phyloP scores from a whole-genome alignment of 2,797 vertebrate genomes.

The Hypotaenidia philippensis region DNA sequence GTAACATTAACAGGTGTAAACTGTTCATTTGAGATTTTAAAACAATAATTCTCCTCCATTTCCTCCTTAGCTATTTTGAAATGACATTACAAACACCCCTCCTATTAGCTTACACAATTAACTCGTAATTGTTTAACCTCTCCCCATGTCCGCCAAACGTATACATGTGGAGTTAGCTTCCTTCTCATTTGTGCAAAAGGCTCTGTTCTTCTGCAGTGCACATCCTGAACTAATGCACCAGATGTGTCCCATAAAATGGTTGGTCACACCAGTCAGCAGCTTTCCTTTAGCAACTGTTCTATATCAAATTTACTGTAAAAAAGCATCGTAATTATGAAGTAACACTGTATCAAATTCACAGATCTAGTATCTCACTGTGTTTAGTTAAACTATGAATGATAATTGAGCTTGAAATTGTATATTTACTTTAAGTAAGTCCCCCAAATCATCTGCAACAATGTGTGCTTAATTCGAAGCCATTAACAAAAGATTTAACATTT shows the following conservation, averaged over 20 bases:
- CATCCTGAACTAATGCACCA: slow-evolving; percentile 84
- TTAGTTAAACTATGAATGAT: slow-evolving; percentile 74
- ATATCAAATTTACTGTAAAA: slow-evolving; percentile 84
- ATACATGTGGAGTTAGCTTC: slow-evolving; percentile 76
- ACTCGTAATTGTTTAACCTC: slow-evolving; percentile 71
- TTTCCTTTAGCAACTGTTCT: slow-evolving; percentile 83
- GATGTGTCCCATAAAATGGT: slow-evolving; percentile 84
- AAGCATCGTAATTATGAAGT: slow-evolving; percentile 80
- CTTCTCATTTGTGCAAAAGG: slow-evolving; percentile 71
- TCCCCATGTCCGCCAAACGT: slow-evolving; percentile 54
- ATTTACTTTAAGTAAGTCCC: slow-evolving; percentile 82
- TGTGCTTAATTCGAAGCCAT: slow-evolving; percentile 73
- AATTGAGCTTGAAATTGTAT: slow-evolving; percentile 82
- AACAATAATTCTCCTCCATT: slow-evolving; percentile 77
- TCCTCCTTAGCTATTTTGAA: slow-evolving; percentile 76
- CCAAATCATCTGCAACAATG: slow-evolving; percentile 74
- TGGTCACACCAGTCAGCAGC: slow-evolving; percentile 79
- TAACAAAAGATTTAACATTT: slow-evolving; percentile 78
- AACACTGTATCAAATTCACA: slow-evolving; percentile 80
- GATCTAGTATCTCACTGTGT: slow-evolving; percentile 62
- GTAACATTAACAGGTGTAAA: slow-evolving; percentile 85
- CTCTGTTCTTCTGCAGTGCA: slow-evolving; percentile 77
- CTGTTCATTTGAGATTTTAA: slow-evolving; percentile 76
- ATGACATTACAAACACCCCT: slow-evolving; percentile 71
- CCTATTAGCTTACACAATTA: slow-evolving; percentile 75